Percentiles rank a stretch among this genome's conserved stretches.
Evolutionary conservation across 2,888 invertebrate species (phyloP).

Genomic region (Phaonia tiefii): DNA sequence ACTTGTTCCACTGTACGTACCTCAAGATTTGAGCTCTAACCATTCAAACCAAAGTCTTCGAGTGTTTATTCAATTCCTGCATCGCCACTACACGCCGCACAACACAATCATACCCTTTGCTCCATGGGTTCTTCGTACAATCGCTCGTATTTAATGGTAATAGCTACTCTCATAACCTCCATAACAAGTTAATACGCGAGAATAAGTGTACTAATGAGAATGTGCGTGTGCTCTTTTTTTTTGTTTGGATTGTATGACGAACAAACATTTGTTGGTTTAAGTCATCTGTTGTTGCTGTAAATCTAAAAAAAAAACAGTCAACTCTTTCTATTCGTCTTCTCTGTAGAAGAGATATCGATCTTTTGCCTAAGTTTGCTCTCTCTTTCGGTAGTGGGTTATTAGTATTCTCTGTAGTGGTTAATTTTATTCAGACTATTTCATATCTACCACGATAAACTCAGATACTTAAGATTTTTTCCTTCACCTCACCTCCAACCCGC

Average conservation of each 20-base stretch:
- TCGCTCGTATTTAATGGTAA: conserved; percentile 48
- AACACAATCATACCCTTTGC: conserved; percentile 3
- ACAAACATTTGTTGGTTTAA: conserved; percentile 7
- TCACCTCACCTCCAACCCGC: too few relatives aligned
- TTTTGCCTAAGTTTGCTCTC: too few relatives aligned
- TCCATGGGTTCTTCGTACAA: too few relatives aligned
- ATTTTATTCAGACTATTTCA: too few relatives aligned
- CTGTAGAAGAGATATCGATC: too few relatives aligned
- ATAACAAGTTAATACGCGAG: conserved; percentile 58
- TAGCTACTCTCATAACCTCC: conserved; percentile 60
- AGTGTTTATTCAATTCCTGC: conserved; percentile 16
- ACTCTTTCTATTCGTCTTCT: conserved; percentile 47
- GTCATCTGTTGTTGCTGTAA: conserved; percentile 7
- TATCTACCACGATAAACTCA: neutral
- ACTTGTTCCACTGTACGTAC: conserved; percentile 50
- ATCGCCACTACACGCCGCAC: conserved; percentile 5
- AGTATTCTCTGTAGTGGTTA: neutral
- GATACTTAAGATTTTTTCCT: conserved; percentile 1
- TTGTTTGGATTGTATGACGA: too few relatives aligned
- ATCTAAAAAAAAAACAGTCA: conserved; percentile 15
- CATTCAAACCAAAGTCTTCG: conserved; percentile 57
- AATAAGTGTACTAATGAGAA: neutral
- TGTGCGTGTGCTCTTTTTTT: too few relatives aligned
- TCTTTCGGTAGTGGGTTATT: neutral
- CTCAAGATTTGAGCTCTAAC: neutral